Evolutionary conservation across 2,888 invertebrate species (phyloP), one percentile per base, ranked within the genome.

Genomic region (Gibbula magus): DNA sequence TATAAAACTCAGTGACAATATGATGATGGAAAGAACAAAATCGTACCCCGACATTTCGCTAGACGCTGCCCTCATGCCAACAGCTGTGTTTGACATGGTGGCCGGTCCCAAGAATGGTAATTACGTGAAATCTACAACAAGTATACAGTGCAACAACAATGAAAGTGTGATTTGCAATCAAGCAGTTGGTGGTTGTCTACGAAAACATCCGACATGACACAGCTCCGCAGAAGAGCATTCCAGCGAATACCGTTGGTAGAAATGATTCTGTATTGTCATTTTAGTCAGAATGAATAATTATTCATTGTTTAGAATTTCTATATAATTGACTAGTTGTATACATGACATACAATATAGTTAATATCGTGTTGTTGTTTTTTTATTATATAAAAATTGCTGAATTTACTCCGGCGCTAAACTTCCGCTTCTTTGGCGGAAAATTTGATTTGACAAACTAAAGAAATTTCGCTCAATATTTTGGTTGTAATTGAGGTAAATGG

Each of bases 81-180:
- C 61, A 61, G 61, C 7, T 29, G 61, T 61, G 61, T 61, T 61
- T 61, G 61, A 61, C 61, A 61, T 61, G 61, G 29, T 29, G 61
- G 25, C 56, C 25, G 25, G 22, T 13, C 56, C 25, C 7, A 45
- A 45, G 45, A 45, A 10, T 45, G 45, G 13, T 13, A 45, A 45
- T 45, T 10, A 10, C 10, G 45, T 1, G 45, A 10, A 45, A 45
- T 5, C 1, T 4, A 45, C 45, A 13, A 45, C 45, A 45, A 45
- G 5, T 25, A 29, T 16, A 25, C 29, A 29, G 22, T 61, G 61
- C 4, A 61, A 61, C 61, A 8, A 61, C 29, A 61, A 61, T 61
- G 29, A 61, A 20, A 29, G 61, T 8, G 13, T 45, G 45, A 45
- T 8, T 7, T 45, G 45, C 45, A 13, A 45, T 13, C 35, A 35